Conservation (phyloP, 2,888 invertebrate genomes). For the Dryomyza anilis region DNA sequence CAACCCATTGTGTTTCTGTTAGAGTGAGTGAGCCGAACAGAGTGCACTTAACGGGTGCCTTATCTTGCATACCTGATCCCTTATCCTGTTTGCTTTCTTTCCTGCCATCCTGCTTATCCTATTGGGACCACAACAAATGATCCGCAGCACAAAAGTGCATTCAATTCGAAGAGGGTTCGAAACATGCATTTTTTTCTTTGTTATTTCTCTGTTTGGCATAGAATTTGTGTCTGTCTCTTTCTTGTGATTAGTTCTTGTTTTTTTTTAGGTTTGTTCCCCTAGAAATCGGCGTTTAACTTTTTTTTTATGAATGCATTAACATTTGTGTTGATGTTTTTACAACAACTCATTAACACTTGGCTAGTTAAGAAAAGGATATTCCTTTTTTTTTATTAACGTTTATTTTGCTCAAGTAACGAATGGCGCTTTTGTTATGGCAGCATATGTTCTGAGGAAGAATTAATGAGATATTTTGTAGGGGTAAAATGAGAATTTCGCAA, state of each 20-base stretch:
- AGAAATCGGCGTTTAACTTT: background rate
- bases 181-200: too few species aligned
- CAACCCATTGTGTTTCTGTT: too few species aligned
- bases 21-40: background rate
- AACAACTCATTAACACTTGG: constrained; percentile 17
- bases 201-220: too few species aligned
- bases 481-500: too few species aligned
- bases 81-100: background rate
- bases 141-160: constrained; percentile 16
- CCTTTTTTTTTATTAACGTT: too few species aligned
- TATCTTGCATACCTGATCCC: background rate
- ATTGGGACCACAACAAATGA: background rate
- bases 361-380: background rate
- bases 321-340: constrained; percentile 21
- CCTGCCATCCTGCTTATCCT: background rate
- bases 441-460: too few species aligned
- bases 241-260: constrained; percentile 10
- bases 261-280: background rate
- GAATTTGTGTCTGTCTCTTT: background rate
- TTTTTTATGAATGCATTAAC: background rate
- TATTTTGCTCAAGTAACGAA: too few species aligned
- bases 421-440: background rate
- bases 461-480: too few species aligned
- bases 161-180: constrained; percentile 4
- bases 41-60: background rate